A percentile compares a stretch with the other conserved stretches of the same genome.
Evolutionary conservation across 1,140 invertebrate species (phyloP).

Genomic region (Leptestheria dahalacensis): DNA sequence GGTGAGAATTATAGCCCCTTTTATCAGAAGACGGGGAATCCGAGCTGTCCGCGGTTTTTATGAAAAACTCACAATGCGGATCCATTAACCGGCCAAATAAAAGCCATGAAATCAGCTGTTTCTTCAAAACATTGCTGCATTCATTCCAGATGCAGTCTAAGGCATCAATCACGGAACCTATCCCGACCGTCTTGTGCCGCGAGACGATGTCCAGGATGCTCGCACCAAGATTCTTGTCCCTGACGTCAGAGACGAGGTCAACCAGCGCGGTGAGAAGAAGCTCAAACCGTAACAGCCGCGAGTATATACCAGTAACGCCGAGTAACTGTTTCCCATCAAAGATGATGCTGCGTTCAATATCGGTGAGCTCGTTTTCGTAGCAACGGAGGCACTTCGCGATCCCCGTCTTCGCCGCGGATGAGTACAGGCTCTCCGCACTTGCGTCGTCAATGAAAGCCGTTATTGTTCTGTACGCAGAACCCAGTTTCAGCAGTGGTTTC

Average conservation of each 20-base stretch:
- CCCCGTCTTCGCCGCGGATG: background rate
- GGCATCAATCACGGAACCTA: background rate
- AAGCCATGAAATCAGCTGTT: background rate
- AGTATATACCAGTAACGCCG: background rate
- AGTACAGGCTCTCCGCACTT: background rate
- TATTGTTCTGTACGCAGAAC: background rate
- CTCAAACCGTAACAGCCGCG: background rate
- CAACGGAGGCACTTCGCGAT: background rate
- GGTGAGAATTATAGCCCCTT: no score
- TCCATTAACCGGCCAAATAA: constrained; percentile 4
- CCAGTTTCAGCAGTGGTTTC: constrained; percentile 5
- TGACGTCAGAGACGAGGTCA: background rate
- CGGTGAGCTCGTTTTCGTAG: background rate
- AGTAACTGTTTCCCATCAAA: background rate
- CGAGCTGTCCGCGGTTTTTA: background rate
- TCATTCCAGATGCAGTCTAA: background rate
- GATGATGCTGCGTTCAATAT: background rate
- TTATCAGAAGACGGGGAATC: background rate
- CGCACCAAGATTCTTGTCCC: background rate
- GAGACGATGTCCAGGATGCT: background rate
- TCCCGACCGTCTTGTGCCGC: background rate
- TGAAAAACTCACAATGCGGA: constrained; percentile 7
- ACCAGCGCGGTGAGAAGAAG: background rate
- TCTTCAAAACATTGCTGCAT: background rate
- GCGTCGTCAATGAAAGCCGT: background rate